A percentile compares a stretch with the other conserved stretches of the same genome.
These are phyloP conservation scores for Lamprotornis superbus DNA, from an alignment of 2,113 vertebrate genomes.

Conservation along the genomic window DNA sequence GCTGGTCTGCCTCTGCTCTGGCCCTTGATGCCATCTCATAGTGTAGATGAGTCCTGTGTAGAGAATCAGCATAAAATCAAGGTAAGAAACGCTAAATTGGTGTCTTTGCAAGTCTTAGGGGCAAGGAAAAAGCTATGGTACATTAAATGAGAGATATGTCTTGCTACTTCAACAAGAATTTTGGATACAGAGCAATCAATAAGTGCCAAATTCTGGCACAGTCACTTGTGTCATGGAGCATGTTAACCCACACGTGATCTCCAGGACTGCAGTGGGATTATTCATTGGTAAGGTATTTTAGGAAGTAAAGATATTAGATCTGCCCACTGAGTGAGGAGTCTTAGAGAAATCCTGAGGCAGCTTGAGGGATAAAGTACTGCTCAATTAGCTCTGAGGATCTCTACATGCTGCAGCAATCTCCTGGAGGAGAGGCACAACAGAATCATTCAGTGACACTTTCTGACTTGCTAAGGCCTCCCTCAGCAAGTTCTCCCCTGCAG, in stretches of 20 bases:
- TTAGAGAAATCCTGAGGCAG: slow-evolving; percentile 62
- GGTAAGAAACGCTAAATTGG: background rate
- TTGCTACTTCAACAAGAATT: background rate
- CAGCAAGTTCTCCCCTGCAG: background rate
- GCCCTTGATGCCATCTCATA: background rate
- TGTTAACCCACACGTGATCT: slow-evolving; percentile 31
- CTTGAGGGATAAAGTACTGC: slow-evolving; percentile 57
- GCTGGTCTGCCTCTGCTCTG: background rate
- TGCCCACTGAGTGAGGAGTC: slow-evolving; percentile 57
- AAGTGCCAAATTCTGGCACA: background rate
- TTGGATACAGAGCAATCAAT: background rate
- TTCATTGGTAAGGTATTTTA: slow-evolving; percentile 58
- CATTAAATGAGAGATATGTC: background rate
- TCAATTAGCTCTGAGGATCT: slow-evolving; percentile 27
- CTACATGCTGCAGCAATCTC: background rate
- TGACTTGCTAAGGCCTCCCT: background rate
- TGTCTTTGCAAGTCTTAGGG: background rate
- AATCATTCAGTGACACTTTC: background rate
- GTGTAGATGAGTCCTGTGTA: background rate
- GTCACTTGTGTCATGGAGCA: background rate
- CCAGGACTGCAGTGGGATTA: slow-evolving; percentile 37
- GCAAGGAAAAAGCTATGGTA: background rate
- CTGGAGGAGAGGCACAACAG: background rate
- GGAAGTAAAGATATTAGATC: slow-evolving; percentile 62
- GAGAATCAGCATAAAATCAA: background rate